Conservation (phyloP, 2,888 invertebrate genomes). For the Heteromyza rotundicornis region DNA sequence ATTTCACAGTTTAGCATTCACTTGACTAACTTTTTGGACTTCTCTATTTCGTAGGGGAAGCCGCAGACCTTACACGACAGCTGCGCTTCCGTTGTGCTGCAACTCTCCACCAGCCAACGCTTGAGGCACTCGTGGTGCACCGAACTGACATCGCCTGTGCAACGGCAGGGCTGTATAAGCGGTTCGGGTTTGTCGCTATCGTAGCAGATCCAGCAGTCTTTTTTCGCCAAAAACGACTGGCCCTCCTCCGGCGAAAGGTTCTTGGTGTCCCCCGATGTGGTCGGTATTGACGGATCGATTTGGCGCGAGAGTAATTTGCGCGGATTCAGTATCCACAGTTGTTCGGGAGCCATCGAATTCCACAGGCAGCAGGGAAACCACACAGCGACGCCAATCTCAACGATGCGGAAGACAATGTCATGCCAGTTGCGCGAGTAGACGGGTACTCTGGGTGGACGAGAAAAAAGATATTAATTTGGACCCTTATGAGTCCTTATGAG, state of each 20-base stretch:
- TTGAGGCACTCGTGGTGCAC: conserved; percentile 91
- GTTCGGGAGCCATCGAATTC: conserved; percentile 94
- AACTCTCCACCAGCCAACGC: conserved; percentile 87
- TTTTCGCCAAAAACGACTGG: conserved; percentile 66
- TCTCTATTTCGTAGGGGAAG: conserved; percentile 79
- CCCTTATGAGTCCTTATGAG: not conserved
- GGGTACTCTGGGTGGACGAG: conserved; percentile 70
- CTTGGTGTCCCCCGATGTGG: conserved; percentile 57
- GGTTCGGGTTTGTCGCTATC: conserved; percentile 81
- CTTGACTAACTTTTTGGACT: conserved; percentile 68
- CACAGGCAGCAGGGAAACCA: conserved; percentile 97
- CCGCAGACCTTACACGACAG: conserved; percentile 86
- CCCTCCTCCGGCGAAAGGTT: conserved; percentile 64
- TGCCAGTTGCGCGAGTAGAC: conserved; percentile 91
- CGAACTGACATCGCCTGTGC: conserved; percentile 89
- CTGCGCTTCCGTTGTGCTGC: conserved; percentile 74
- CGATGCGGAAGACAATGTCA: conserved; percentile 87
- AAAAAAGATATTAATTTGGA: not conserved
- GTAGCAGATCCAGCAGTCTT: conserved; percentile 95
- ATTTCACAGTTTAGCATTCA: not conserved
- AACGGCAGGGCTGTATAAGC: conserved; percentile 87
- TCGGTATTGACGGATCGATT: conserved; percentile 66
- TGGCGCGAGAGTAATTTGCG: conserved; percentile 78
- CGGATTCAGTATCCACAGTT: conserved; percentile 92
- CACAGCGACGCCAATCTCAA: conserved; percentile 90